These are phyloP conservation scores for Ophion obscuratus DNA, from an alignment of 2,888 invertebrate species.

Conservation along the genomic window DNA sequence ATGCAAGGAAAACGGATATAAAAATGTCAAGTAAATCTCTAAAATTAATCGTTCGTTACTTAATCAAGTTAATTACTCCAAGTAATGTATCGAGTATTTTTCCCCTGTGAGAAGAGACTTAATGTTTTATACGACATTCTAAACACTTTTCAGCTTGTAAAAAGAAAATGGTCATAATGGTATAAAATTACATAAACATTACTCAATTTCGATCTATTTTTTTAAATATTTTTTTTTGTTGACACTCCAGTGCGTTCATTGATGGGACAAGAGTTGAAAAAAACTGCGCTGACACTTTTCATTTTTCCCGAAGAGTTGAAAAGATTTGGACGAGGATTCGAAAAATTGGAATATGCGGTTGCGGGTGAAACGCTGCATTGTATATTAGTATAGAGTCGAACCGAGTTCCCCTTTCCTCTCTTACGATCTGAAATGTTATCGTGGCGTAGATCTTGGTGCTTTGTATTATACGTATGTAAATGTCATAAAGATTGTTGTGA, in stretches of 20 bases:
- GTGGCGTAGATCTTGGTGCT: slow-evolving; percentile 76
- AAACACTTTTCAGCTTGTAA: background rate
- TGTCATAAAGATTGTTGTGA: slow-evolving; percentile 64
- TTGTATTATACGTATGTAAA: slow-evolving; percentile 74
- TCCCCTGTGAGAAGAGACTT: background rate
- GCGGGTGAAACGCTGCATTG: background rate
- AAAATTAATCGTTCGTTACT: too few relatives aligned
- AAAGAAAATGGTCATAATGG: background rate
- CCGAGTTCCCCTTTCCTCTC: slow-evolving; percentile 6
- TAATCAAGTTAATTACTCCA: too few relatives aligned
- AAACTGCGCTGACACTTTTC: background rate
- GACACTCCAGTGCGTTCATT: background rate
- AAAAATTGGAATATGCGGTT: background rate
- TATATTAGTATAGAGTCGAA: slow-evolving; percentile 20
- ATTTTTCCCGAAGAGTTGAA: background rate
- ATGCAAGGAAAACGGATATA: background rate
- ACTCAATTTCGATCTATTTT: background rate
- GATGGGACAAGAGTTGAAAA: background rate
- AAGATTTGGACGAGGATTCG: background rate
- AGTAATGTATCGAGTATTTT: too few relatives aligned
- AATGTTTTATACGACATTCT: background rate
- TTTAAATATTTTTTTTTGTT: background rate
- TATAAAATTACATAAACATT: too few relatives aligned
- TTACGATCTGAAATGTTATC: slow-evolving; percentile 51
- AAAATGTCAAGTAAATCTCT: background rate